Conservation (phyloP, 1,140 invertebrate genomes). For the Drosophila prosaltans region DNA sequence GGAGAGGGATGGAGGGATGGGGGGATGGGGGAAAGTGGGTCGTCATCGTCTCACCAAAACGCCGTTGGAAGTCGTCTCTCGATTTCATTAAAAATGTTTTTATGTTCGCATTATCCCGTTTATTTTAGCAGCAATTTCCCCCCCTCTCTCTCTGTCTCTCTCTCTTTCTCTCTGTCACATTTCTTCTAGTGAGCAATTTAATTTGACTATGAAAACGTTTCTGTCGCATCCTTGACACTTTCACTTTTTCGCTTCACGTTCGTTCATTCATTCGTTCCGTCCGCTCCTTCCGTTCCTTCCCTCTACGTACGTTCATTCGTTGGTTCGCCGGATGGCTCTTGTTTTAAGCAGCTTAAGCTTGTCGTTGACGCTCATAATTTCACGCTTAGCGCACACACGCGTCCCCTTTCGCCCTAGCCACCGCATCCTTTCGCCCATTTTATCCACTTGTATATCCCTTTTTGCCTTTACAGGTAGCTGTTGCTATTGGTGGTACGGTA, state of each 20-base stretch:
- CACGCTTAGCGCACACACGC: conserved; percentile 69
- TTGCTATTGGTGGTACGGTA: conserved; percentile 11
- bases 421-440: background rate
- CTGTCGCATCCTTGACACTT: conserved; percentile 77
- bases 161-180: background rate
- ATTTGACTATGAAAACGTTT: conserved; percentile 74
- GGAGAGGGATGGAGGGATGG: background rate
- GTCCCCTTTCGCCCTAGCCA: conserved; percentile 5
- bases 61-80: conserved; percentile 74
- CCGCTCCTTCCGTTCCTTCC: background rate
- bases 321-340: conserved; percentile 51
- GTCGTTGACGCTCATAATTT: conserved; percentile 79
- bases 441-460: conserved; percentile 3
- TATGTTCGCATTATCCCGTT: conserved; percentile 75
- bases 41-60: conserved; percentile 23
- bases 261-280: background rate
- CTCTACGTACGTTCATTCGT: background rate
- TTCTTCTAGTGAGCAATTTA: conserved; percentile 66
- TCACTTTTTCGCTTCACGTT: conserved; percentile 49
- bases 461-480: conserved; percentile 1
- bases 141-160: background rate
- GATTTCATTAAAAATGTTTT: conserved; percentile 82
- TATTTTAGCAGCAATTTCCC: conserved; percentile 49
- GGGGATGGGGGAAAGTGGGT: background rate
- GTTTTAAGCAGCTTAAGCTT: conserved; percentile 81